Evolutionary conservation across 1,140 invertebrate species (phyloP), one percentile per base, ranked within the genome.

Genomic region (Reticulitermes speratus): DNA sequence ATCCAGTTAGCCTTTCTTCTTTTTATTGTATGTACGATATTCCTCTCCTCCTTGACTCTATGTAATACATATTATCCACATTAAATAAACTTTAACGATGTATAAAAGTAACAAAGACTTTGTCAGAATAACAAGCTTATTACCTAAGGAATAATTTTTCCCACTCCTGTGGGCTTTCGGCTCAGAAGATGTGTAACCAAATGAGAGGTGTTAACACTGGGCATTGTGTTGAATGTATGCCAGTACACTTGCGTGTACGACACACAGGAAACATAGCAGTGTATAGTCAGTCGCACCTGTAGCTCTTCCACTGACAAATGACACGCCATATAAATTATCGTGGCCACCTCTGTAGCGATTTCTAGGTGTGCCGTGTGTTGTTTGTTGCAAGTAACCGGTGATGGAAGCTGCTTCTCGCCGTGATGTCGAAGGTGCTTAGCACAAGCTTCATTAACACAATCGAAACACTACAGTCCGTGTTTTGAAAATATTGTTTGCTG

Each of bases 261-360:
- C 52, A 55, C 5, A 21, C 14, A 21, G 52, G 45, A 48, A 48
- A 48, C 9, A 16, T 23, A 9, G 5, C 8, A 14, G 65, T 75
- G 65, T 75, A 75, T 25, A 8, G 65, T 30, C 7, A 8, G 65
- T 30, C 9, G 25, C 9, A 30, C 25, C n/a, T 75, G 65, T 30
- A 75, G 0, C 25, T 30, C 65, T 30, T 30, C n/a, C 25, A 12
- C 65, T 75, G 25, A 30, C 59, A 65, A 65, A 65, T 65, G 19
- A 65, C 59, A 65, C 59, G 59, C 59, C 59, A 65, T 65, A 65
- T 65, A 65, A 65, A 65, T 65, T 75, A 75, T 75, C 65, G 14
- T 6, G 65, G 0, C 65, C 65, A 75, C 25, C 52, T 19, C 14
- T 0, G 14, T 8, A 75, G 65, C 65, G 25, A 30, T 14, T 75